Conservation (phyloP, 2,113 vertebrate genomes). For the Silurus glanis region DNA sequence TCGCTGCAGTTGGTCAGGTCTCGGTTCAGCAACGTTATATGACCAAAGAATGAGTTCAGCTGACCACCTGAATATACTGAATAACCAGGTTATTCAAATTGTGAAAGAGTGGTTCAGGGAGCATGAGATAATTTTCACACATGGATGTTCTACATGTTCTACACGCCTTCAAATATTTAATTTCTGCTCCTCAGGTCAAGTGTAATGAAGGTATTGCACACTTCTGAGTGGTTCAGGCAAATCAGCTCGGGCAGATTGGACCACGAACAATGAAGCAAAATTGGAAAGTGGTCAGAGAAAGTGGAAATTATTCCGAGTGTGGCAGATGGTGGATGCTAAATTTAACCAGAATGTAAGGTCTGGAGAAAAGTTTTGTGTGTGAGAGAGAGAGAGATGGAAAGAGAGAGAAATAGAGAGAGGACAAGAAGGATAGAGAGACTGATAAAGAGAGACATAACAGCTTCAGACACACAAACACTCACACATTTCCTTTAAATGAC, state of each 20-base stretch:
- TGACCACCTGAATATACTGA: too few species aligned
- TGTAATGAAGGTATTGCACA: background rate
- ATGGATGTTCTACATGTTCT: background rate
- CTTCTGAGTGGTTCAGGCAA: background rate
- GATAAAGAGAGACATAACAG: background rate
- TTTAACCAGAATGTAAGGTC: background rate
- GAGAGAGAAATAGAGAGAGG: too few species aligned
- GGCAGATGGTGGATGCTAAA: constrained; percentile 1
- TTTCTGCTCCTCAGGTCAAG: background rate
- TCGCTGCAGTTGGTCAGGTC: too few species aligned
- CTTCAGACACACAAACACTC: background rate
- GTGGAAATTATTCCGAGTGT: background rate
- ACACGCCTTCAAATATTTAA: background rate
- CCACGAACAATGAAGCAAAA: background rate
- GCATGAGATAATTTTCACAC: too few species aligned
- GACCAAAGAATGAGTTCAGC: too few species aligned
- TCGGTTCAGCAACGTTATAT: too few species aligned
- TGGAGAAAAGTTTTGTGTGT: background rate
- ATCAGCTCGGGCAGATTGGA: background rate
- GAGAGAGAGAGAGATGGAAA: background rate
- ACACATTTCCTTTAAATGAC: background rate
- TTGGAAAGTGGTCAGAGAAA: background rate
- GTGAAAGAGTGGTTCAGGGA: too few species aligned
- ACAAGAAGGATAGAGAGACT: too few species aligned
- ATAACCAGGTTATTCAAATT: too few species aligned